A percentile compares a stretch with the other conserved stretches of the same genome.
Conservation (phyloP, 2,113 vertebrate genomes). For the Hiodon alosoides region DNA sequence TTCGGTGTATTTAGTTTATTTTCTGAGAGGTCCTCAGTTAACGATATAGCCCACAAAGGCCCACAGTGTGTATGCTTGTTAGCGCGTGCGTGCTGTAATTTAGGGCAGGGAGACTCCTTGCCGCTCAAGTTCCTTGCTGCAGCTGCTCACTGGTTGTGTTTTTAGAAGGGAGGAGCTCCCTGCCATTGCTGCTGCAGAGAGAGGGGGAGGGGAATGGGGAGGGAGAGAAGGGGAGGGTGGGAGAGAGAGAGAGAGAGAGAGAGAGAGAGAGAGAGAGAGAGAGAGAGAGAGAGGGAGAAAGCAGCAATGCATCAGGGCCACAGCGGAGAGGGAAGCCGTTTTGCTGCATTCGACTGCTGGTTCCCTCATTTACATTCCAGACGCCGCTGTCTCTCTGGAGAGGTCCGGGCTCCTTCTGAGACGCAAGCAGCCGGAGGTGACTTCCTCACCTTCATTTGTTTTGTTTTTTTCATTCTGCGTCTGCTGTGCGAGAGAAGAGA, state of each 20-base stretch:
- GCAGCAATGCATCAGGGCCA: slow-evolving; percentile 21
- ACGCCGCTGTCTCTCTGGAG: slow-evolving; percentile 36
- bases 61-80: neutral
- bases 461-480: neutral
- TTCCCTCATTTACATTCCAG: slow-evolving; percentile 46
- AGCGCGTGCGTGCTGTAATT: neutral
- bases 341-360: slow-evolving; percentile 3
- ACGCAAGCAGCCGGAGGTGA: slow-evolving; percentile 31
- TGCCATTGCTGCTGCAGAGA: slow-evolving; percentile 34
- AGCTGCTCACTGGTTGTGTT: slow-evolving; percentile 55
- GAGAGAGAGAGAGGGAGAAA: neutral
- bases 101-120: slow-evolving; percentile 39
- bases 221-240: neutral
- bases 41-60: too few species aligned
- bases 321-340: slow-evolving; percentile 3
- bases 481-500: slow-evolving; percentile 7
- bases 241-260: slow-evolving; percentile 12
- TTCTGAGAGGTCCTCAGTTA: too few species aligned
- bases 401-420: slow-evolving; percentile 31
- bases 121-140: slow-evolving; percentile 33
- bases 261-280: neutral
- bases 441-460: slow-evolving; percentile 21
- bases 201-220: neutral
- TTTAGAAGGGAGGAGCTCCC: slow-evolving; percentile 32
- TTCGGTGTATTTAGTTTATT: too few species aligned